Evolutionary conservation across 2,888 invertebrate genomes (phyloP).

Genomic region (Galerucella calmariensis): DNA sequence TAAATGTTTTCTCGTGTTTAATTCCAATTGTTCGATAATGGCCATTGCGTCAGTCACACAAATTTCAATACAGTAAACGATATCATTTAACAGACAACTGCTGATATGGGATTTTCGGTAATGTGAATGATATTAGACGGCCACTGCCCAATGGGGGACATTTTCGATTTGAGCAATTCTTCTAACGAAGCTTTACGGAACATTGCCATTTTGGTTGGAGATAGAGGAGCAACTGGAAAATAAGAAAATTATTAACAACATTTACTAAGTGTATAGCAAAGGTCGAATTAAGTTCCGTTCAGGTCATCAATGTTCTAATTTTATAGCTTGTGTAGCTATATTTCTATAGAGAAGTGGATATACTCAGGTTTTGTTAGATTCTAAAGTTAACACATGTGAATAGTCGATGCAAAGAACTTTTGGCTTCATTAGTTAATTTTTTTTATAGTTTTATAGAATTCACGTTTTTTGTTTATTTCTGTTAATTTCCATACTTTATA

Average conservation of each 20-base stretch:
- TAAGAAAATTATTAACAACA: slow-evolving; percentile 5
- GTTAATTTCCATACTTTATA: too few relatives aligned
- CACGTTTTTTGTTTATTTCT: too few relatives aligned
- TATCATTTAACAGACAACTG: slow-evolving; percentile 75
- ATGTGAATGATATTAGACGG: slow-evolving; percentile 77
- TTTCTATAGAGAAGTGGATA: too few relatives aligned
- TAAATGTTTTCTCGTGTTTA: too few relatives aligned
- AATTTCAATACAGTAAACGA: slow-evolving; percentile 57
- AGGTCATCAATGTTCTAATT: too few relatives aligned
- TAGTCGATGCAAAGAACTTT: too few relatives aligned
- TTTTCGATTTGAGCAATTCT: slow-evolving; percentile 66
- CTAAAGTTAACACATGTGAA: too few relatives aligned
- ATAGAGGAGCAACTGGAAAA: slow-evolving; percentile 76
- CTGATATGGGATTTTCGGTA: slow-evolving; percentile 83
- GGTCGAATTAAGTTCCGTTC: too few relatives aligned
- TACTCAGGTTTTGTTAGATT: too few relatives aligned
- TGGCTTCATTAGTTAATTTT: too few relatives aligned
- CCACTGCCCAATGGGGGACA: slow-evolving; percentile 64
- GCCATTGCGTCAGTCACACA: slow-evolving; percentile 43
- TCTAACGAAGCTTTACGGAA: slow-evolving; percentile 73
- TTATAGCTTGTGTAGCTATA: too few relatives aligned
- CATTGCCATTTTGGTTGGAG: slow-evolving; percentile 76
- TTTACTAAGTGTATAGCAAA: neutral
- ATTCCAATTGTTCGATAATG: neutral
- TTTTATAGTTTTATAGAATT: too few relatives aligned